Evolutionary conservation across 2,888 invertebrate genomes (phyloP).

Genomic region (Keiferia lycopersicella): DNA sequence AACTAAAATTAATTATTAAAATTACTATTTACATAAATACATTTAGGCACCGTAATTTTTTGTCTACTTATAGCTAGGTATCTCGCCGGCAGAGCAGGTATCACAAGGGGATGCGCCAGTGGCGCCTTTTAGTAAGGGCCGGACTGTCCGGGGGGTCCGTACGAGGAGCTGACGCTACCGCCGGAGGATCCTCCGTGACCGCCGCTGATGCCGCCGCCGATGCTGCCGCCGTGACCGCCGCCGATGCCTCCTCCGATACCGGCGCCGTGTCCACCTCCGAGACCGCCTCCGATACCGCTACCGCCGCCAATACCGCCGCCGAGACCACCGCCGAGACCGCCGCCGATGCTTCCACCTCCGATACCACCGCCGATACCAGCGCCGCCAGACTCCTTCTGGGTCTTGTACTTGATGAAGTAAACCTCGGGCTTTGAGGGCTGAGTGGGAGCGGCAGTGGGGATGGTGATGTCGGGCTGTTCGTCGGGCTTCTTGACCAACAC

Average conservation of each 20-base stretch:
- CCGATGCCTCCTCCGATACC: conserved; percentile 38
- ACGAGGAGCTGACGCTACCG: conserved; percentile 79
- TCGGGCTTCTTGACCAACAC: conserved; percentile 92
- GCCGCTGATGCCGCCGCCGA: conserved; percentile 49
- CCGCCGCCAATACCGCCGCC: conserved; percentile 44
- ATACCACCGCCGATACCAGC: conserved; percentile 41
- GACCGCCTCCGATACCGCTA: conserved; percentile 41
- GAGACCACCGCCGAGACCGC: conserved; percentile 45
- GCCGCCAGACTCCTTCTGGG: conserved; percentile 81
- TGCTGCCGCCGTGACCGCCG: conserved; percentile 44
- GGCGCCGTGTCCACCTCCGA: conserved; percentile 43
- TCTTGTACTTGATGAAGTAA: conserved; percentile 92
- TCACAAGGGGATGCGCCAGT: conserved; percentile 68
- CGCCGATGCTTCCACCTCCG: conserved; percentile 43
- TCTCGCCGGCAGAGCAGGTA: conserved; percentile 78
- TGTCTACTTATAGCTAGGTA: conserved; percentile 77
- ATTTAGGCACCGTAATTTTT: conserved; percentile 82
- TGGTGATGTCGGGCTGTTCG: conserved; percentile 89
- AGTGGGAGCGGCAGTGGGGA: conserved; percentile 86
- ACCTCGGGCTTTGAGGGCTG: conserved; percentile 91
- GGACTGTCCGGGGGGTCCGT: conserved; percentile 85
- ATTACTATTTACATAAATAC: conserved; percentile 82
- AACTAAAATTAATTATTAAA: conserved; percentile 79
- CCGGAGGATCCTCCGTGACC: conserved; percentile 55
- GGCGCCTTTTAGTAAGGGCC: conserved; percentile 83